These are phyloP conservation scores for Geopemphigus sp. DNA, from an alignment of 1,140 invertebrate species.

Conservation along the genomic window DNA sequence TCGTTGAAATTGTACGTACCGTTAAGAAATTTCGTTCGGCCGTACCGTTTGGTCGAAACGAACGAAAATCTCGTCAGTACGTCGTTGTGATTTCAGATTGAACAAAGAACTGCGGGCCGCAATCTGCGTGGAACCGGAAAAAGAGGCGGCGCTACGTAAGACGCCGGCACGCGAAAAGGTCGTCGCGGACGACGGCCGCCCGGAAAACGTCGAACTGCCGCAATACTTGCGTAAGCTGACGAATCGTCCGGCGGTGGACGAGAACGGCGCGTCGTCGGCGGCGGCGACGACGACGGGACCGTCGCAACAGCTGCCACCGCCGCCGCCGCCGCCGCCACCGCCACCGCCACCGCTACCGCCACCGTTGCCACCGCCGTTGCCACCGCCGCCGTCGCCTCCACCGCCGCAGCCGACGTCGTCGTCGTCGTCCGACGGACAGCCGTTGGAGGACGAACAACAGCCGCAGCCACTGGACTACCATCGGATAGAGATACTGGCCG, in stretches of 20 bases:
- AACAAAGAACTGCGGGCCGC: conserved; percentile 29
- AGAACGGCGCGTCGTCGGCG: background rate
- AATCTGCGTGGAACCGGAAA: background rate
- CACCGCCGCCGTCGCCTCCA: background rate
- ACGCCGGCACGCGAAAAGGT: background rate
- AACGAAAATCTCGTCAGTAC: too few species aligned
- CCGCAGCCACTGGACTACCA: conserved; percentile 17
- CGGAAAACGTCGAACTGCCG: conserved; percentile 17
- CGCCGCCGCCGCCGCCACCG: background rate
- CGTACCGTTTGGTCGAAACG: too few species aligned
- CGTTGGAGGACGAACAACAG: conserved; percentile 6
- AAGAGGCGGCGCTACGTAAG: background rate
- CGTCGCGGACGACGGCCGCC: background rate
- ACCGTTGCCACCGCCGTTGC: too few species aligned
- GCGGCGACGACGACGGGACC: too few species aligned
- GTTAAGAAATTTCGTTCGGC: too few species aligned
- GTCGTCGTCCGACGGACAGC: conserved; percentile 14
- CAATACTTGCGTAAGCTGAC: background rate
- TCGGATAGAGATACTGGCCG: conserved; percentile 38
- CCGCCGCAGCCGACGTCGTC: background rate
- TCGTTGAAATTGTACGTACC: too few species aligned
- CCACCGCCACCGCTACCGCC: background rate
- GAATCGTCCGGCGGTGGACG: background rate
- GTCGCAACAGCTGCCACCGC: too few species aligned
- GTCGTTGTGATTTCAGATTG: background rate